Conservation (phyloP, 2,797 vertebrate species). For the Nothura maculosa region DNA sequence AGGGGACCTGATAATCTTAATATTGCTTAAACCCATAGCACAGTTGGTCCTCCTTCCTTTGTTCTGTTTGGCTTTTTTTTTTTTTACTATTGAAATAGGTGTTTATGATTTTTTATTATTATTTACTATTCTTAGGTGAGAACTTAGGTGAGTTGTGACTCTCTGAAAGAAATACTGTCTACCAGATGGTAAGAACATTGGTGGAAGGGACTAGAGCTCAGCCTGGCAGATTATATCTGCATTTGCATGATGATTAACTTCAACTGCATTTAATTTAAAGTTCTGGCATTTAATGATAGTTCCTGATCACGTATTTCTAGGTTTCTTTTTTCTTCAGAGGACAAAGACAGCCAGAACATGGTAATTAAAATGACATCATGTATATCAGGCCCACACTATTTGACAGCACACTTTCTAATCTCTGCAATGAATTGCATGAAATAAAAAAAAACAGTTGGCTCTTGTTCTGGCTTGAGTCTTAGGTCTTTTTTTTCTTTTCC, state of each 20-base stretch:
- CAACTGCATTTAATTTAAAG: conserved; percentile 27
- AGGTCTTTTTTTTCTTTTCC: background rate
- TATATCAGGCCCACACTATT: conserved; percentile 13
- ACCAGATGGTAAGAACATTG: conserved; percentile 11
- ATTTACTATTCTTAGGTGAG: background rate
- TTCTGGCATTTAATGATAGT: background rate
- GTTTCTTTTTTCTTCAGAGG: conserved; percentile 19
- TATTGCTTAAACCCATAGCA: background rate
- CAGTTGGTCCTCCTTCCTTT: background rate
- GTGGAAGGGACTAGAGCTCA: background rate
- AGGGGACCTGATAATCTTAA: background rate
- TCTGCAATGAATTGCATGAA: conserved; percentile 23
- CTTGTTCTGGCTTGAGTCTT: conserved; percentile 2
- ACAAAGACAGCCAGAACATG: conserved; percentile 25
- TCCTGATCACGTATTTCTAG: background rate
- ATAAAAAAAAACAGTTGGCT: background rate
- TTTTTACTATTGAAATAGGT: background rate
- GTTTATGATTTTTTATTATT: background rate
- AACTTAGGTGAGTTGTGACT: background rate
- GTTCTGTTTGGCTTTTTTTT: background rate
- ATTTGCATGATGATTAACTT: background rate
- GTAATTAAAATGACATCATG: conserved; percentile 36
- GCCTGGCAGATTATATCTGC: background rate
- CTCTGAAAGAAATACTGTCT: background rate
- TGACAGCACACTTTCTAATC: conserved; percentile 20